These are phyloP conservation scores for Sarcophaga variegata DNA, from an alignment of 2,888 invertebrate genomes.

Conservation along the genomic window DNA sequence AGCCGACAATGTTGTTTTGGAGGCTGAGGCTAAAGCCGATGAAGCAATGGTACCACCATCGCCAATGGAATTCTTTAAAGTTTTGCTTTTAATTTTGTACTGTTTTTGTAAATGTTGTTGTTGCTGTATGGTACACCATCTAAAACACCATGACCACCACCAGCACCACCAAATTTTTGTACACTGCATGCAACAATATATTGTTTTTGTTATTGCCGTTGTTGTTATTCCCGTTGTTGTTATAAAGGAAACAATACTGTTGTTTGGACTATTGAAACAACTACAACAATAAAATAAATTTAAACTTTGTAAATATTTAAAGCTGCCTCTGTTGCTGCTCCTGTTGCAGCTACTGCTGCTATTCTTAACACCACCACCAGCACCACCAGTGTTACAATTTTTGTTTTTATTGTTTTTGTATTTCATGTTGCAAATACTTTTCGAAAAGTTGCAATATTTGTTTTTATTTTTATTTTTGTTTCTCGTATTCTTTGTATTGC, in stretches of 20 bases:
- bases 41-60: neutral
- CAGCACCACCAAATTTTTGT: slow-evolving; percentile 14
- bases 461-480: slow-evolving; percentile 2
- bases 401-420: neutral
- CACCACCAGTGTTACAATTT: neutral
- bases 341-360: neutral
- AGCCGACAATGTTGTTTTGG: neutral
- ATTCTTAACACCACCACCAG: neutral
- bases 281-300: slow-evolving; percentile 48
- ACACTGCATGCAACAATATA: slow-evolving; percentile 37
- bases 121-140: slow-evolving; percentile 10
- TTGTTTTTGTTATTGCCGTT: slow-evolving; percentile 32
- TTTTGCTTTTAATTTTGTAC: slow-evolving; percentile 45
- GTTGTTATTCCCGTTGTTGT: slow-evolving; percentile 13
- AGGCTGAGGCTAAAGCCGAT: neutral
- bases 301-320: slow-evolving; percentile 32
- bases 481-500: neutral
- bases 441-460: slow-evolving; percentile 9
- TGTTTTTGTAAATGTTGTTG: slow-evolving; percentile 36
- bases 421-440: slow-evolving; percentile 19
- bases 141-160: neutral
- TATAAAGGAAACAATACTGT: slow-evolving; percentile 29
- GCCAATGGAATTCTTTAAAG: neutral
- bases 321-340: slow-evolving; percentile 6
- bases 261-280: slow-evolving; percentile 42